Evolutionary conservation across 1,140 invertebrate species (phyloP).

Genomic region (Uloborus diversus): DNA sequence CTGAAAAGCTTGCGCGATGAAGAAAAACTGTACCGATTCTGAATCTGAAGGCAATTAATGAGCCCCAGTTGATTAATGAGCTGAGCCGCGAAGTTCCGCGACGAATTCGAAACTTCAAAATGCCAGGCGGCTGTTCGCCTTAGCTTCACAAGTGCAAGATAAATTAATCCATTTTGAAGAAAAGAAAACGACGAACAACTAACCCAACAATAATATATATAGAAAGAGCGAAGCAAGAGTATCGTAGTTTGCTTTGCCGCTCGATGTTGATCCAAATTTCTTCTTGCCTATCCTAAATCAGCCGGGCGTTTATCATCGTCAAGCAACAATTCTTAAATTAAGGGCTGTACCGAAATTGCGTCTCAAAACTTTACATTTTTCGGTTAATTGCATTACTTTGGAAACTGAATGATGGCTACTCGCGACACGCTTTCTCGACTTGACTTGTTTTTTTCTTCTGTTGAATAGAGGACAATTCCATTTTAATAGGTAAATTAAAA

Average conservation of each 20-base stretch:
- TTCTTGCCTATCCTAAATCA: conserved; percentile 37
- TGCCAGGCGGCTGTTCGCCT: conserved; percentile 31
- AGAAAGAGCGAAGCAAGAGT: conserved; percentile 9
- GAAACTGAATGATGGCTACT: neutral
- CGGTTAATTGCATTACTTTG: neutral
- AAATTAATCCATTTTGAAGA: conserved; percentile 49
- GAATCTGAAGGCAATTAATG: conserved; percentile 56
- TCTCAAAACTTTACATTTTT: neutral
- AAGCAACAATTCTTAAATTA: conserved; percentile 50
- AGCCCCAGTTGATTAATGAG: conserved; percentile 51
- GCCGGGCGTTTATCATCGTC: conserved; percentile 47
- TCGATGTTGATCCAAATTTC: conserved; percentile 43
- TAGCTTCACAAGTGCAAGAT: conserved; percentile 48
- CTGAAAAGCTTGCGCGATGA: conserved; percentile 22
- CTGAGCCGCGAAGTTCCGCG: conserved; percentile 27
- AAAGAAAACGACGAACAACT: conserved; percentile 54
- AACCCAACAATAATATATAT: conserved; percentile 56
- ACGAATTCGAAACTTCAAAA: conserved; percentile 56
- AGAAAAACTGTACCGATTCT: conserved; percentile 51
- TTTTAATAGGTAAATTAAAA: too few relatives aligned
- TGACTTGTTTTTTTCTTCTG: too few relatives aligned
- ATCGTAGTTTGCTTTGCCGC: conserved; percentile 29
- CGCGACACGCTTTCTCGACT: too few relatives aligned
- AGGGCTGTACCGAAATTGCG: conserved; percentile 49
- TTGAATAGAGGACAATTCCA: too few relatives aligned